Percentiles rank a stretch among this genome's conserved stretches.
Conservation (phyloP, 2,113 vertebrate genomes). For the Lophotis ruficrista region DNA sequence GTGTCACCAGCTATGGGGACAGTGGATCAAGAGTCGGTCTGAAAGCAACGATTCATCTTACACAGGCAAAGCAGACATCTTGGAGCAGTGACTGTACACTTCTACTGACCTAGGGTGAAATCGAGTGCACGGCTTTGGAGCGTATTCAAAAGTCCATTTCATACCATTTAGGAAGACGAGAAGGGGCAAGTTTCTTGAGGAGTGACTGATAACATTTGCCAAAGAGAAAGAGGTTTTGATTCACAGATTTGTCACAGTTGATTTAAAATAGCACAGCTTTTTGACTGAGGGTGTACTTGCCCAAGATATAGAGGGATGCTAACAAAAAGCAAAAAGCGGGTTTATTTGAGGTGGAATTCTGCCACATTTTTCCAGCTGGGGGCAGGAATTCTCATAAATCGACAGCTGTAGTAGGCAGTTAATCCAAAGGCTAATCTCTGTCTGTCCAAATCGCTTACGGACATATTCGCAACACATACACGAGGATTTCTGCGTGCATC, state of each 20-base stretch:
- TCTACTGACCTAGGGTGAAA: slow-evolving; percentile 38
- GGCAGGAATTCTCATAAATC: slow-evolving; percentile 43
- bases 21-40: not conserved
- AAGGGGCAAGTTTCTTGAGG: slow-evolving; percentile 30
- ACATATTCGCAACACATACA: slow-evolving; percentile 12
- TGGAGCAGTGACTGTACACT: not conserved
- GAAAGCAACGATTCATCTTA: slow-evolving; percentile 6
- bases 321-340: slow-evolving; percentile 36
- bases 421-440: slow-evolving; percentile 56
- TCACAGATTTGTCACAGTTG: slow-evolving; percentile 45
- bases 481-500: not conserved
- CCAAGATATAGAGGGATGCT: not conserved
- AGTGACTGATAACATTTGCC: slow-evolving; percentile 46
- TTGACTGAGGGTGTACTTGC: not conserved
- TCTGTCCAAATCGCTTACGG: slow-evolving; percentile 40
- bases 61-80: not conserved
- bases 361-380: slow-evolving; percentile 43
- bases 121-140: not conserved
- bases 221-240: slow-evolving; percentile 39
- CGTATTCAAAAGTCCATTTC: slow-evolving; percentile 10
- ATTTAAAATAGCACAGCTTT: slow-evolving; percentile 44
- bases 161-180: slow-evolving; percentile 36
- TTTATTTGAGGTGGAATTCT: slow-evolving; percentile 21
- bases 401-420: slow-evolving; percentile 52
- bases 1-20: not conserved